Conservation (phyloP, 1,140 invertebrate species). For the Whitmania pigra region DNA sequence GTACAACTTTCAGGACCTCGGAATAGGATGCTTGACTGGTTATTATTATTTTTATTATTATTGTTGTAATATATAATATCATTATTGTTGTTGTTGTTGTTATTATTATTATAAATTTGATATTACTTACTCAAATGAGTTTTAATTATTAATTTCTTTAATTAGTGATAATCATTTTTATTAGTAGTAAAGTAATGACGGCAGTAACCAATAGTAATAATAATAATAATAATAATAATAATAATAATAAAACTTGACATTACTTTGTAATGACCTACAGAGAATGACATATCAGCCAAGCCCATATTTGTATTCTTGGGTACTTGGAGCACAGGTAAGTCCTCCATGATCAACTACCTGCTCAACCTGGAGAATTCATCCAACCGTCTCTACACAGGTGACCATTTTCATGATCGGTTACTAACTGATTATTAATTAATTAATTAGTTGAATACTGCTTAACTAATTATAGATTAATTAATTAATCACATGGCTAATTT, state of each 20-base stretch:
- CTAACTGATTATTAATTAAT: too few species aligned
- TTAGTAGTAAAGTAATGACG: too few species aligned
- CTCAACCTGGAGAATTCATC: conserved; percentile 48
- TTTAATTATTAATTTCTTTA: too few species aligned
- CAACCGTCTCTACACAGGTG: conserved; percentile 27
- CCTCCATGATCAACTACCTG: conserved; percentile 82
- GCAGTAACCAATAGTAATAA: too few species aligned
- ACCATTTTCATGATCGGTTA: neutral
- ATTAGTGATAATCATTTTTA: too few species aligned
- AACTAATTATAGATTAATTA: too few species aligned
- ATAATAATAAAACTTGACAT: neutral
- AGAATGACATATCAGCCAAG: conserved; percentile 87
- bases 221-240: too few species aligned
- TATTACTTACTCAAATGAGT: too few species aligned
- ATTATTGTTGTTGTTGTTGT: conserved; percentile 10
- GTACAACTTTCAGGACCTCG: conserved; percentile 81
- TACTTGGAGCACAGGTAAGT: conserved; percentile 88
- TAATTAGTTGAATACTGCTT: too few species aligned
- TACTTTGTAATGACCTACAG: conserved; percentile 39
- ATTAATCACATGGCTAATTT: too few species aligned
- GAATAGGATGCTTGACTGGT: conserved; percentile 72
- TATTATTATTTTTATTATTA: neutral
- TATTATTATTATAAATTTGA: too few species aligned
- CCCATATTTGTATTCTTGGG: conserved; percentile 83
- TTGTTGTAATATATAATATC: too few species aligned